phyloP scores from a whole-genome alignment of 2,797 vertebrate genomes.

The Peromyscus attwateri region DNA sequence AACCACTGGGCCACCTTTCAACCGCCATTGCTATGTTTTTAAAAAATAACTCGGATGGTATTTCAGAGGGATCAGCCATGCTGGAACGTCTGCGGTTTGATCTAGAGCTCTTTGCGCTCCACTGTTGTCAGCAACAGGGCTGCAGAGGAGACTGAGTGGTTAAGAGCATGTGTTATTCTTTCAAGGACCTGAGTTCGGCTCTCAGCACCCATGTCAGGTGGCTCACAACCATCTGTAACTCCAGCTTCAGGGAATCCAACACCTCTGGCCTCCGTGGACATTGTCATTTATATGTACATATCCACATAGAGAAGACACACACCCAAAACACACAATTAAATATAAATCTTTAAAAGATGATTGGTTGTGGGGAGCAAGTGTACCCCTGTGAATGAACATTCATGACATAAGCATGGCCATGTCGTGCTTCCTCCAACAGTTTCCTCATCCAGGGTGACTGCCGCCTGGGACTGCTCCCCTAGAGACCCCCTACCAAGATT shows the following conservation, averaged over 20 bases:
- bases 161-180: not conserved
- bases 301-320: not conserved
- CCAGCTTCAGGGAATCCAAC: not conserved
- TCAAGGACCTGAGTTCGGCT: too few relatives aligned
- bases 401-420: not conserved
- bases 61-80: not conserved
- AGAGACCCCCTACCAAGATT: not conserved
- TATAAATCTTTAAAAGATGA: too few relatives aligned
- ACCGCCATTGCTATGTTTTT: not conserved
- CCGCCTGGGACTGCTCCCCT: not conserved
- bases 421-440: not conserved
- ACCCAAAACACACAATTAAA: not conserved
- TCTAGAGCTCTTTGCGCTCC: not conserved
- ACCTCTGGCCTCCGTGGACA: not conserved
- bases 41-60: not conserved
- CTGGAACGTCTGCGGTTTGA: not conserved
- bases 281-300: too few relatives aligned
- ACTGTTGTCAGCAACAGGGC: too few relatives aligned
- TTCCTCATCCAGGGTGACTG: not conserved
- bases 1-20: not conserved
- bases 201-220: not conserved
- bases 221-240: not conserved
- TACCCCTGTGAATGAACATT: too few relatives aligned
- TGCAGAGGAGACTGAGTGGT: not conserved
- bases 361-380: not conserved